phyloP scores from a whole-genome alignment of 2,888 invertebrate genomes.

The Tromatobia lineatoria region DNA sequence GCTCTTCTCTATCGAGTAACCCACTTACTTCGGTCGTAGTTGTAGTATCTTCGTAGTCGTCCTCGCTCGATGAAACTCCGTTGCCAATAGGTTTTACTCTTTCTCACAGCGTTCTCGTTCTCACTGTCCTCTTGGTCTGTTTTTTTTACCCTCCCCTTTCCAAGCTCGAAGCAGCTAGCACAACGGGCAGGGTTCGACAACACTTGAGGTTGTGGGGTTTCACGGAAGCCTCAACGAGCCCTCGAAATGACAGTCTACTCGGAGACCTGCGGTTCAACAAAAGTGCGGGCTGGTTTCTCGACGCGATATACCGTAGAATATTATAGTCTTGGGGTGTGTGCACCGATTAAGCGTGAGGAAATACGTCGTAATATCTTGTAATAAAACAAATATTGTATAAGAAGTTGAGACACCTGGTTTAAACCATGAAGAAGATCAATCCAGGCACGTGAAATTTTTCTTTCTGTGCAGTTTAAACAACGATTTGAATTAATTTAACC shows the following conservation, averaged over 20 bases:
- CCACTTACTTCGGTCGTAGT: slow-evolving; percentile 71
- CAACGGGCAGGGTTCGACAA: slow-evolving; percentile 79
- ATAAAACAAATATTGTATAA: slow-evolving; percentile 20
- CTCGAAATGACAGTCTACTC: slow-evolving; percentile 77
- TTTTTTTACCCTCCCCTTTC: slow-evolving; percentile 24
- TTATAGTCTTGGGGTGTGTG: neutral
- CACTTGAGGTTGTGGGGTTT: slow-evolving; percentile 80
- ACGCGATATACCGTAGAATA: slow-evolving; percentile 37
- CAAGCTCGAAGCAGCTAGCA: slow-evolving; percentile 31
- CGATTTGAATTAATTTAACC: neutral
- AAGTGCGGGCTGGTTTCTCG: slow-evolving; percentile 37
- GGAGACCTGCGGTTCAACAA: slow-evolving; percentile 70
- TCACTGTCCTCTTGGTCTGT: slow-evolving; percentile 24
- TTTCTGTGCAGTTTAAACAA: neutral
- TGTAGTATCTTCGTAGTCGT: slow-evolving; percentile 44
- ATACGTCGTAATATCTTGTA: slow-evolving; percentile 5
- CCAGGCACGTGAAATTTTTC: slow-evolving; percentile 52
- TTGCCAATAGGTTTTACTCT: slow-evolving; percentile 53
- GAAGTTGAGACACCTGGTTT: neutral
- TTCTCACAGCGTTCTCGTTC: slow-evolving; percentile 19
- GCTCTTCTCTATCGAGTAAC: slow-evolving; percentile 70
- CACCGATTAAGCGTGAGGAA: slow-evolving; percentile 9
- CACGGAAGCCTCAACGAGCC: slow-evolving; percentile 79
- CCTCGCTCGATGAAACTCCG: slow-evolving; percentile 44
- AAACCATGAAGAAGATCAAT: slow-evolving; percentile 45